Evolutionary conservation across 2,797 vertebrate genomes (phyloP), one percentile per base, ranked within the genome.

Genomic region (Pipistrellus pipistrellus): DNA sequence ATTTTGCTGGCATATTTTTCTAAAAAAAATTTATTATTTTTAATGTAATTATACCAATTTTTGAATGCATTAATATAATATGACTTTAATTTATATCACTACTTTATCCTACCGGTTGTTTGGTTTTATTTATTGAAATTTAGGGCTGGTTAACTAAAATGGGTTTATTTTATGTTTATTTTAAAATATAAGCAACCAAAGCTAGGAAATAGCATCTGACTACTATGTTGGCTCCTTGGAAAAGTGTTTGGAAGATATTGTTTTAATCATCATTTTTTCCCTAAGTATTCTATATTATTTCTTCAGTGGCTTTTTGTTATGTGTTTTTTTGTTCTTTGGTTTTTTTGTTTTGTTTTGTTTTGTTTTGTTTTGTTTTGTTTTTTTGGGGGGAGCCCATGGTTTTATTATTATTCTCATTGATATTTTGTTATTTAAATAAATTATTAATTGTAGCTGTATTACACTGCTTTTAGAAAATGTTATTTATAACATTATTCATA

Each of bases 21-120:
- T 2, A 6, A 0, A 32, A 64, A 68, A 90, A 38, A 11, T 72
- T 44, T 73, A 44, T 88, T 88, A 83, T 80, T 96, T 90, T 14
- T 18, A 83, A 76, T 90, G 68, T 90, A 80, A 57, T 84, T 2
- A 41, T 91, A 18, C 13, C 7, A 38, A 17, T 38, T 25, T 77
- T 77, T 87, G 11, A 89, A 59, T 88, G 78, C 78, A 78, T 72
- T 38, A 81, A 69, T 68, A 32, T 48, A 53, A 11, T 77, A 35
- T 68, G 1, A 1, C 18, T 87, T 82, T 95, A 90, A 90, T 72
- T 93, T 92, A n/a, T n/a, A n/a, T n/a, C 14, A 68, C 76, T 83
- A 35, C 57, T 53, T 57, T 93, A n/a, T 72, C 3, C 11, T 25
- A 32, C 32, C 6, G 2, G 0, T 55, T 80, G 2, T 85, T 55